Conservation (phyloP, 2,888 invertebrate genomes). For the Erynnis tages region DNA sequence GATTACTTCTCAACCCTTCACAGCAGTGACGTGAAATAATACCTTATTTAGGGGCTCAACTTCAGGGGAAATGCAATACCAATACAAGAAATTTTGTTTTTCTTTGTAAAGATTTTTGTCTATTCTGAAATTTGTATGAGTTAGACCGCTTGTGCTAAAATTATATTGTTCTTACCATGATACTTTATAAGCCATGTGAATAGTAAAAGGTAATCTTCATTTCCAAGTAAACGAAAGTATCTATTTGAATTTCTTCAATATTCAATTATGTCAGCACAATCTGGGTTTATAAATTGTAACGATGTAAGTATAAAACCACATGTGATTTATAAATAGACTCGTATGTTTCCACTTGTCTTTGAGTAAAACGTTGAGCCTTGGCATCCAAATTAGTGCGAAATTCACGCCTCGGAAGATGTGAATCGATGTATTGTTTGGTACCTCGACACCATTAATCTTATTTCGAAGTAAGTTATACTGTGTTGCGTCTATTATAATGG, state of each 20-base stretch:
- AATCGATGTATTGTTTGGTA: constrained; percentile 11
- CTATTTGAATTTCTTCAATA: too few species aligned
- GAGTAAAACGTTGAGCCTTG: neutral
- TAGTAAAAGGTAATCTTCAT: too few species aligned
- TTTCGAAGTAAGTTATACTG: neutral
- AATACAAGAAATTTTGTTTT: too few species aligned
- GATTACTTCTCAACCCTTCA: neutral
- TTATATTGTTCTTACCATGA: too few species aligned
- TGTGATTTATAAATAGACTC: neutral
- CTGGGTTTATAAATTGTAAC: neutral
- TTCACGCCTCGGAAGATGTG: constrained; percentile 3
- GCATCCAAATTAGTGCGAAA: constrained; percentile 13
- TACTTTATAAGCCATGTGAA: too few species aligned
- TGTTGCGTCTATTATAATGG: neutral
- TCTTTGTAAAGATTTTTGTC: too few species aligned
- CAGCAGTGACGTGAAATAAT: neutral
- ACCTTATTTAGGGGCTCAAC: neutral
- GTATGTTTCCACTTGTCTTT: constrained; percentile 2
- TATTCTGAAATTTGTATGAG: too few species aligned
- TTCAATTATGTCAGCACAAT: too few species aligned
- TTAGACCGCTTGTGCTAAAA: too few species aligned
- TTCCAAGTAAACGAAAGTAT: too few species aligned
- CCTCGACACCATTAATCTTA: neutral
- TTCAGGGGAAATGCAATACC: too few species aligned
- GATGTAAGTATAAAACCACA: neutral